Base-by-base conservation (phyloP, 2,888 invertebrate genomes). In the Rotaria sp. region DNA sequence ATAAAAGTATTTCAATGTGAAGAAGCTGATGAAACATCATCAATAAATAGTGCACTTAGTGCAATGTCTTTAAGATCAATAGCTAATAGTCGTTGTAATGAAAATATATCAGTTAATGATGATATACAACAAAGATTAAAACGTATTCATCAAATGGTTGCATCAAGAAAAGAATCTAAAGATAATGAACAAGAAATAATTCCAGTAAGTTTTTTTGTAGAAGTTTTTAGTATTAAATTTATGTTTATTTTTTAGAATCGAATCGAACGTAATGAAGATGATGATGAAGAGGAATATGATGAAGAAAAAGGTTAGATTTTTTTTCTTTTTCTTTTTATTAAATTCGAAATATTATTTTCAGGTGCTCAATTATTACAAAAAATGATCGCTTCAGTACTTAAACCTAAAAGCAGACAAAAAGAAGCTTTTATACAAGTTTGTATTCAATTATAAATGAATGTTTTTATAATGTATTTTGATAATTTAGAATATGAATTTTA, bases 251-350 rank as follows among this genome's bases (percentile, higher is more conserved):
- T 67, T 18, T 67, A 67, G 67, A 67, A 4, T 67, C 67, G 67
- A 35, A 18, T 35, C 13, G 35, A 67, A 67, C 67, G 35, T 5
- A 67, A 67, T 67, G 21, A 67, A n/a, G 45, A 45, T n/a, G 45
- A 80, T n/a, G 80, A 80, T n/a, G 80, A 80, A 45, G 80, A 80
- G n/a, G 80, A 80, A 38, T 80, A 80, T 80, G 80, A 80, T 45
- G 80, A 80, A 45, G 80, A 41, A 26, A 80, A 80, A 80, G 80
- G 80, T 45, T 35, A 21, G 67, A 59, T 21, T 67, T 21, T 35
- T 67, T 8, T 35, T 3, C 2, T 35, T 35, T 35, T 7, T 67
- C 13, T 15, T 15, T 50, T 18, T 50, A 13, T 50, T 18, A 0
- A 45, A 8, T n/a, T n/a, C n/a, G n/a, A n/a, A n/a, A n/a, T n/a